Base-by-base conservation (phyloP, 2,888 invertebrate genomes). In the Drosophila falleni region DNA sequence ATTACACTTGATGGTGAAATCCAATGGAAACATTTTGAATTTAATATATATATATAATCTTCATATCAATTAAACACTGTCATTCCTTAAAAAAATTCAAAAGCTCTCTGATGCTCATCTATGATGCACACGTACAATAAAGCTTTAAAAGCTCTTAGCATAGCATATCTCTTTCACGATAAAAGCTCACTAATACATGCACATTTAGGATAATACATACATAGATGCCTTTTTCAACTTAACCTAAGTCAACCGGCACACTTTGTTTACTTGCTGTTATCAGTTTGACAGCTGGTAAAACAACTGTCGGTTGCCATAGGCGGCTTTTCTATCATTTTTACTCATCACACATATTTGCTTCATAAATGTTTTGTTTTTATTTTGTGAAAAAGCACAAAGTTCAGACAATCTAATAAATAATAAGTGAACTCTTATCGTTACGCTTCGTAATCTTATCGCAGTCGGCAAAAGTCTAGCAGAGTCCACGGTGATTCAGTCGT, bases 401-500 rank as follows among this genome's bases (percentile, higher is more conserved):
- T 31, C 35, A 58, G 13, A 11, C 47, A 15, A 49, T 16, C 39
- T 13, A 56, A 31, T 15, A 0, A 15, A 10, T 31, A 13, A 46
- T 35, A 41, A 41, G 37, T 1, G 1, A 35, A 19, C 10, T 49
- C 11, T 65, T 56, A 61, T 61, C 55, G 16, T 5, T 26, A 3
- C 6, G 23, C 3, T 13, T 19, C 9, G 41, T 47, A 23, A 74
- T 64, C 74, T 74, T 47, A 74, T 74, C 74, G 23, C n/a, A 10
- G 49, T 19, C 51, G 67, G 74, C 41, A 31, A 15, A 29, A 6
- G 16, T 15, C 29, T 6, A 46, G 35, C 19, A 11, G 23, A 31
- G 23, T 35, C 33, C 23, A 6, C 0, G 33, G 68, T 81, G 77
- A 85, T 37, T 80, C 80, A 79, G 74, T 81, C 56, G 56, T 33